These are phyloP conservation scores for Pygoscelis antarcticus DNA, from an alignment of 2,113 vertebrate genomes.

Conservation along the genomic window DNA sequence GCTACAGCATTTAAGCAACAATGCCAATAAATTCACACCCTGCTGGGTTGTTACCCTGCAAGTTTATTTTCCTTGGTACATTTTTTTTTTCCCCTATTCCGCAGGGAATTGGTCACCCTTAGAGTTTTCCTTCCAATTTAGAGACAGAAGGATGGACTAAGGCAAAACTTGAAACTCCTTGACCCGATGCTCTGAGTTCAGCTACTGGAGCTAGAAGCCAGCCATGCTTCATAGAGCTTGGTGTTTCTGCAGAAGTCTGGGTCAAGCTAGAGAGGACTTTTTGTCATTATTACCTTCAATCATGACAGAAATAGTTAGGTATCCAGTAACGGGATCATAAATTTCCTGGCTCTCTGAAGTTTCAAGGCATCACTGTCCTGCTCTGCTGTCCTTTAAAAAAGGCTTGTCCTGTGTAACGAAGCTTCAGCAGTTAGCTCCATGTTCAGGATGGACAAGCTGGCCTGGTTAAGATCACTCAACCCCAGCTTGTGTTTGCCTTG, in stretches of 20 bases:
- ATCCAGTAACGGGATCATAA: conserved; percentile 9
- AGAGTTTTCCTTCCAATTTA: background rate
- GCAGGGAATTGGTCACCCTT: background rate
- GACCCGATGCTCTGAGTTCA: conserved; percentile 31
- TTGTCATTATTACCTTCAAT: conserved; percentile 4
- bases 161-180: conserved; percentile 10
- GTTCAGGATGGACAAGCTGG: background rate
- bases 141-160: background rate
- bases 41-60: background rate
- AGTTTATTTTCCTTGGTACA: conserved; percentile 31
- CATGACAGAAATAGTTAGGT: background rate
- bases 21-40: background rate
- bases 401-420: background rate
- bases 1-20: background rate
- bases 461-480: background rate
- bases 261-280: background rate
- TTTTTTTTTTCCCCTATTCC: background rate
- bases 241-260: background rate
- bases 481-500: background rate
- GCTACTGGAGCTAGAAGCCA: conserved; percentile 1
- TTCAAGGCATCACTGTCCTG: background rate
- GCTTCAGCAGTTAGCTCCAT: background rate
- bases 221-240: background rate
- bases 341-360: background rate
- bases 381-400: background rate